These are phyloP conservation scores for Pterophyllum scalare DNA, from an alignment of 2,113 vertebrate genomes.

Conservation along the genomic window DNA sequence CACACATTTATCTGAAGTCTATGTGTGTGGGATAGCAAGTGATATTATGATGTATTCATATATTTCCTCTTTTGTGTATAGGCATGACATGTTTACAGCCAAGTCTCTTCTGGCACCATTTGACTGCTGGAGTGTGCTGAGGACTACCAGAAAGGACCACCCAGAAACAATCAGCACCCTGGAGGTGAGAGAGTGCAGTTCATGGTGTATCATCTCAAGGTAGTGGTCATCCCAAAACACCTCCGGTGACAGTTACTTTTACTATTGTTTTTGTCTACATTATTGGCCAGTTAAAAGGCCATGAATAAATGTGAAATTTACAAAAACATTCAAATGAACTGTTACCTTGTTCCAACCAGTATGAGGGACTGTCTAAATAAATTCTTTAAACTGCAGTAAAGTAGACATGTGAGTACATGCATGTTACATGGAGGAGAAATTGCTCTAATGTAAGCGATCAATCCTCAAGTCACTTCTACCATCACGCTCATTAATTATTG, in stretches of 20 bases:
- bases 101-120: accelerated
- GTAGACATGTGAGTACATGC: too few relatives aligned
- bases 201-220: neutral
- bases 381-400: neutral
- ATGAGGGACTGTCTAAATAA: neutral
- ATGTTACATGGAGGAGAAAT: too few relatives aligned
- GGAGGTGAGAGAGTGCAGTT: neutral
- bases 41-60: neutral
- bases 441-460: too few relatives aligned
- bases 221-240: neutral
- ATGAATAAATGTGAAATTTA: neutral
- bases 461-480: too few relatives aligned
- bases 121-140: neutral
- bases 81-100: accelerated
- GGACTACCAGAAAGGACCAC: neutral
- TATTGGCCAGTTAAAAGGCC: neutral
- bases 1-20: neutral
- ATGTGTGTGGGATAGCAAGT: neutral
- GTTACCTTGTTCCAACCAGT: neutral
- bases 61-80: neutral
- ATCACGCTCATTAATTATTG: too few relatives aligned
- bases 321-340: neutral
- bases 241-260: neutral
- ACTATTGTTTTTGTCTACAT: accelerated
- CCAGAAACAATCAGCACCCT: neutral